Conservation (phyloP, 2,797 vertebrate species). For the Clamator glandarius region DNA sequence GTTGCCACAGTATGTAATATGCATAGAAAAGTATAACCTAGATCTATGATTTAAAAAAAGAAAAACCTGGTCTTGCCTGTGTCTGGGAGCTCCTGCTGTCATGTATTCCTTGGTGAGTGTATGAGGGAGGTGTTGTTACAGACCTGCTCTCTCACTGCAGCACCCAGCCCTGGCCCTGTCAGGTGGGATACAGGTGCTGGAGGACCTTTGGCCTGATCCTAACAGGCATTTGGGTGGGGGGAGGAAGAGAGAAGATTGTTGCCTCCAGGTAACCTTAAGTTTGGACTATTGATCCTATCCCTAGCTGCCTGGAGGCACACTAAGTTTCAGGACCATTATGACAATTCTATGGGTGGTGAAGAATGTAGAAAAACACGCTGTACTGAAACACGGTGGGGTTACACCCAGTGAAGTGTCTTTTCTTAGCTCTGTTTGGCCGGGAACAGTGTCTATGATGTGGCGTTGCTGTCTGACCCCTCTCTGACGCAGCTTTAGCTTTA, state of each 20-base stretch:
- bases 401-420: neutral
- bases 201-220: neutral
- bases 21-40: accelerated
- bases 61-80: neutral
- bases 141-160: neutral
- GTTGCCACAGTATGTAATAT: neutral
- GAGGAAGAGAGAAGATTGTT: neutral
- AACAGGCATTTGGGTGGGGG: neutral
- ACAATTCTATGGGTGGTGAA: neutral
- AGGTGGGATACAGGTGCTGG: neutral
- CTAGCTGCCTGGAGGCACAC: neutral
- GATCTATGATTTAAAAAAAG: accelerated
- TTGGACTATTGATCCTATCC: neutral
- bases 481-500: neutral
- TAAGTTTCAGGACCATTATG: neutral
- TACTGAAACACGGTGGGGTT: neutral
- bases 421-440: neutral
- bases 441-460: neutral
- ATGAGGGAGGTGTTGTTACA: neutral
- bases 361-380: conserved; percentile 26
- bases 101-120: accelerated
- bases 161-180: neutral
- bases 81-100: neutral
- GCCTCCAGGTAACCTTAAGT: neutral
- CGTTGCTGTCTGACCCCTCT: neutral